These are phyloP conservation scores for Drymodes brunneopygia DNA, from an alignment of 2,113 vertebrate genomes.

Conservation along the genomic window DNA sequence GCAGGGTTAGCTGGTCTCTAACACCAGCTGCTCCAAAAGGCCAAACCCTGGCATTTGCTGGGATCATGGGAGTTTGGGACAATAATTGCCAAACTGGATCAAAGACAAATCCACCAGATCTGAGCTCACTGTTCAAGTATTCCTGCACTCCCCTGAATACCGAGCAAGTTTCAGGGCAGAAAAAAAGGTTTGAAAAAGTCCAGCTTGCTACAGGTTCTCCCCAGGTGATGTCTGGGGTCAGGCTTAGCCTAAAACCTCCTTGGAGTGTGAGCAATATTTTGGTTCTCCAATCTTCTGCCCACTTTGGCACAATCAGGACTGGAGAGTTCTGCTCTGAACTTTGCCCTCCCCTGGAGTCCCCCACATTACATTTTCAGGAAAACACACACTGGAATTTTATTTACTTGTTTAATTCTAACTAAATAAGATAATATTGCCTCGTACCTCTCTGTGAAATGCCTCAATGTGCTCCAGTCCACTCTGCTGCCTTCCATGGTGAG, in stretches of 20 bases:
- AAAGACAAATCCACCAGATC: background rate
- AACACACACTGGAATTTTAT: background rate
- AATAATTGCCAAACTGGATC: conserved; percentile 8
- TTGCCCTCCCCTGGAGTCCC: background rate
- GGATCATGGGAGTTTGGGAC: background rate
- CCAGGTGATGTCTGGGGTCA: background rate
- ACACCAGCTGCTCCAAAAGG: background rate
- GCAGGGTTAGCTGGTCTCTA: background rate
- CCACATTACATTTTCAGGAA: background rate
- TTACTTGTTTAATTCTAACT: background rate
- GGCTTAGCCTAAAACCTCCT: background rate
- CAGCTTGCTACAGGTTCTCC: background rate
- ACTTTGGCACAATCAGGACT: background rate
- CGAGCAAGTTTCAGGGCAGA: background rate
- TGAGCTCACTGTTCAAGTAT: background rate
- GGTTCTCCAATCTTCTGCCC: background rate
- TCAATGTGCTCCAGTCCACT: background rate
- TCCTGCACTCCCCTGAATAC: background rate
- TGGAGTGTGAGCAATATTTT: background rate
- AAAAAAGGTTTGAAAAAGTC: background rate
- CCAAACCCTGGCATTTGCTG: background rate
- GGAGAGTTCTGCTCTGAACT: background rate
- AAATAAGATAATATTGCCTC: background rate
- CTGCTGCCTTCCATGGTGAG: background rate
- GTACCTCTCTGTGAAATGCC: background rate